Base-by-base conservation (phyloP, 2,113 vertebrate species). In the Telmatochromis sp. region DNA sequence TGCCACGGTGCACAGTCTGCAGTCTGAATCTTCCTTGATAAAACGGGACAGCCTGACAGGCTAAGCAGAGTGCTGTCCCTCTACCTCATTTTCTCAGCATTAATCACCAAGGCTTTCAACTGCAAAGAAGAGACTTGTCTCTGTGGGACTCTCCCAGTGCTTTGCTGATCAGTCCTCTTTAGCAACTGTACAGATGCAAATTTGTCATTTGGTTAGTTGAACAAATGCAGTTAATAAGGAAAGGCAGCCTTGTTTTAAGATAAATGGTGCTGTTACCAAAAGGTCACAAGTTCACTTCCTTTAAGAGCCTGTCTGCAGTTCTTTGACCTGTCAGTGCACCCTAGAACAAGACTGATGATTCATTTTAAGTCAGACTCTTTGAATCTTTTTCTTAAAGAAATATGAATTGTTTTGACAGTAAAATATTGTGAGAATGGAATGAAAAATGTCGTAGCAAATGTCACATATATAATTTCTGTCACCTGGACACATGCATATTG, bases 201-300 rank as follows among this genome's bases (percentile, higher is more conserved):
- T 28, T 79, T 45, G 31, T 6, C 49, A 81, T 89, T 60, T 58
- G 35, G 17, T 87, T 87, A 35, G 9, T 54, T 60, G 40, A 55
- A 33, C 73, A 63, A 88, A 84, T 80, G 60, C 14, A 42, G 13
- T 75, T 83, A 86, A 88, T 81, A 55, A 6, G n/a, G n/a, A 17
- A 42, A 31, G 31, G 19, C 35, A 73, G 80, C 8, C 31, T 78
- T 3, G 1, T 80, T 15, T 31, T 15, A 73, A 86, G 89, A 78
- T 70, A 49, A 86, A 89, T 54, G 55, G 87, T 35, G 31, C 83
- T 47, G 42, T 91, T 65, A 82, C 12, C 8, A 6, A 84, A 55
- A 86, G 51, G 88, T 86, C 82, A 93, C 13, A 78, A 86, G 84
- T 89, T 90, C 79, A 84, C 33, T 45, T 17, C 1, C 51, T 58